A percentile compares a stretch with the other conserved stretches of the same genome.
Conservation (phyloP, 2,113 vertebrate species). For the Brachypodius melanocephalos region DNA sequence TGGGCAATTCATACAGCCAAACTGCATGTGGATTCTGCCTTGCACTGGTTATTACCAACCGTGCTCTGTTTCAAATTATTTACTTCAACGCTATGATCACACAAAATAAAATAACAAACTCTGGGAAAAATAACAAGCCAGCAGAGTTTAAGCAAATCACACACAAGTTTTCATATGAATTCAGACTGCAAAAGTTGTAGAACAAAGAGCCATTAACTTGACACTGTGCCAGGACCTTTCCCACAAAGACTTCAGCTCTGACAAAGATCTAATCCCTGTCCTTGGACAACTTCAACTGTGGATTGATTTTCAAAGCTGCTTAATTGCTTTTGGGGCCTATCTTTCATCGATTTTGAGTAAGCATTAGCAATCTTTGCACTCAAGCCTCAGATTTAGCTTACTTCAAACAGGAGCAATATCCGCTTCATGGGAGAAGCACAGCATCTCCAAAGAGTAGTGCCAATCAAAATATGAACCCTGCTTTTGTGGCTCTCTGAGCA, state of each 20-base stretch:
- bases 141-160: background rate
- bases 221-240: background rate
- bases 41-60: background rate
- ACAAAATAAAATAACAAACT: background rate
- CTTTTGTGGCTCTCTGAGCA: background rate
- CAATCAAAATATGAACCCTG: background rate
- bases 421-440: background rate
- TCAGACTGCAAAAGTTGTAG: background rate
- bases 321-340: constrained; percentile 30
- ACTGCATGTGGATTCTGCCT: background rate
- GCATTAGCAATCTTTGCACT: constrained; percentile 24
- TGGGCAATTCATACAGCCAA: background rate
- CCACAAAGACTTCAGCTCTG: background rate
- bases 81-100: background rate
- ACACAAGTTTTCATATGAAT: background rate
- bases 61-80: background rate
- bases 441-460: background rate
- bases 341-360: background rate
- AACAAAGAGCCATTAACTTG: background rate
- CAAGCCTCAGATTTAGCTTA: background rate
- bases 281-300: constrained; percentile 11
- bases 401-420: background rate
- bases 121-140: background rate
- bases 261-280: constrained; percentile 18
- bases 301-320: constrained; percentile 37